Evolutionary conservation across 2,888 invertebrate genomes (phyloP).

Genomic region (Homarus gammarus): DNA sequence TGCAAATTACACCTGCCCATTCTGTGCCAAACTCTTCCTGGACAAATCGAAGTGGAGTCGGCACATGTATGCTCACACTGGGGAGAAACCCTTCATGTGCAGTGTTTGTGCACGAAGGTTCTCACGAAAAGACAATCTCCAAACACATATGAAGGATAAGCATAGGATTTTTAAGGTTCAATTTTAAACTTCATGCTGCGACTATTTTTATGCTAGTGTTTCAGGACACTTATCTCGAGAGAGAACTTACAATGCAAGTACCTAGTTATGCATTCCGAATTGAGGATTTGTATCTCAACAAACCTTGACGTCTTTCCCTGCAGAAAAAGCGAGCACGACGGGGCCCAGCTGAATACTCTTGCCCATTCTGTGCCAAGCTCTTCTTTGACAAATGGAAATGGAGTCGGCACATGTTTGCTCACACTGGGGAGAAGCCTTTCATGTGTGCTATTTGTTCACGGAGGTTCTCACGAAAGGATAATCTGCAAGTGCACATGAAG

Average conservation of each 20-base stretch:
- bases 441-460: constrained; percentile 53
- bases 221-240: constrained; percentile 6
- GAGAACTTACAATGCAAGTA: not conserved
- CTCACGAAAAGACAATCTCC: constrained; percentile 71
- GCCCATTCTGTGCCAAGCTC: constrained; percentile 66
- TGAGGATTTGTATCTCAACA: not conserved
- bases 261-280: constrained; percentile 23
- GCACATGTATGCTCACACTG: constrained; percentile 70
- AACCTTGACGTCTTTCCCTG: not conserved
- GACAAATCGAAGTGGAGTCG: constrained; percentile 74
- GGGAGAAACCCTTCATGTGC: constrained; percentile 71
- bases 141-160: constrained; percentile 73
- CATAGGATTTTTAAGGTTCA: constrained; percentile 62
- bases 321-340: constrained; percentile 48
- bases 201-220: not conserved
- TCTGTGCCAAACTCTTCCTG: constrained; percentile 68
- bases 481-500: constrained; percentile 67
- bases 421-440: constrained; percentile 73
- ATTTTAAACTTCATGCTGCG: not conserved
- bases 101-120: constrained; percentile 62
- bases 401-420: constrained; percentile 67
- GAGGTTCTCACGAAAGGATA: constrained; percentile 68
- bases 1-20: constrained; percentile 62
- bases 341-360: constrained; percentile 51
- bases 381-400: constrained; percentile 73